A percentile compares a stretch with the other conserved stretches of the same genome.
Evolutionary conservation across 2,113 vertebrate species (phyloP).

Genomic region (Cinclus mexicanus): DNA sequence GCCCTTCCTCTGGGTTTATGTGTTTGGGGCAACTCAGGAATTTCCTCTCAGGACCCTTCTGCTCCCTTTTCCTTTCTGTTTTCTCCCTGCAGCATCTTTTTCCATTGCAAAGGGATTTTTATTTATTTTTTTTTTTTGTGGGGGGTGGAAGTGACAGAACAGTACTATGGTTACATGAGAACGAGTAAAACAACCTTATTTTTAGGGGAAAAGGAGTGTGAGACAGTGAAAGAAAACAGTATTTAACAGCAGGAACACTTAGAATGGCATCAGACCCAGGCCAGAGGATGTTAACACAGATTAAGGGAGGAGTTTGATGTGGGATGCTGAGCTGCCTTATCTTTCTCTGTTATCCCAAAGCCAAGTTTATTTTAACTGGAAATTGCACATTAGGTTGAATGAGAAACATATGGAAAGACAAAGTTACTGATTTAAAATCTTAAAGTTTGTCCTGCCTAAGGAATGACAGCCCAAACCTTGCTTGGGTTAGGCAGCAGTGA

Average conservation of each 20-base stretch:
- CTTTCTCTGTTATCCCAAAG: background rate
- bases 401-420: background rate
- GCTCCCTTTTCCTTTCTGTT: background rate
- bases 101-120: background rate
- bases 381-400: background rate
- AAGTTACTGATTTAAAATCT: background rate
- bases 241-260: background rate
- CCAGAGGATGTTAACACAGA: background rate
- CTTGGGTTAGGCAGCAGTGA: background rate
- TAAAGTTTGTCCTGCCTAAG: background rate
- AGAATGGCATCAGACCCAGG: background rate
- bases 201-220: background rate
- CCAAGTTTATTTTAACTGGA: background rate
- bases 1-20: background rate
- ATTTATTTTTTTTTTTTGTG: background rate
- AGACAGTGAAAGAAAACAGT: background rate
- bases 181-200: background rate
- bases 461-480: background rate
- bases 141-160: background rate
- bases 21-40: fast-evolving
- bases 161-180: background rate
- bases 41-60: background rate
- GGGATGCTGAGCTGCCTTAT: background rate
- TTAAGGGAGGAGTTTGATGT: background rate
- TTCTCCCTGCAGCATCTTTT: background rate